A percentile compares a stretch with the other conserved stretches of the same genome.
Conservation (phyloP, 1,140 invertebrate genomes). For the Anastatus disparis region DNA sequence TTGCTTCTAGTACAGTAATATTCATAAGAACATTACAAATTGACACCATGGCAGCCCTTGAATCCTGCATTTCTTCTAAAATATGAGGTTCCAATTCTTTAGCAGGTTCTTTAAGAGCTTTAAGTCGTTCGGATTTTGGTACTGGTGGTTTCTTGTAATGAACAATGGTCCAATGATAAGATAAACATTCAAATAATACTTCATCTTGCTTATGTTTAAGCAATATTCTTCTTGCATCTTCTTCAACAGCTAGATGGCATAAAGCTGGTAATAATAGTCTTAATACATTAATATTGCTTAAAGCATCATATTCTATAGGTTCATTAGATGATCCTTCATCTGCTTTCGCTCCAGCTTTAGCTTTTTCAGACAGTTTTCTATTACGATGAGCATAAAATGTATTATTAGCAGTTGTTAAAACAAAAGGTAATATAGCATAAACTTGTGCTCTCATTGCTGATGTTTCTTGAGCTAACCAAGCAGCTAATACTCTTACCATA, state of each 20-base stretch:
- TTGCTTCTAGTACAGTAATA: constrained; percentile 86
- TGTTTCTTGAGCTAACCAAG: constrained; percentile 92
- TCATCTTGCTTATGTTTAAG: constrained; percentile 83
- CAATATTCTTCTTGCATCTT: constrained; percentile 83
- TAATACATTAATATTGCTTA: constrained; percentile 78
- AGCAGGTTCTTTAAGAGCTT: constrained; percentile 77
- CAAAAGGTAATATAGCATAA: constrained; percentile 81
- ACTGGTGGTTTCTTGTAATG: constrained; percentile 85
- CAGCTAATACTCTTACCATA: constrained; percentile 83
- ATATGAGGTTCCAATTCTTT: constrained; percentile 78
- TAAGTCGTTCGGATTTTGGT: constrained; percentile 79
- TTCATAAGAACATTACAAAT: constrained; percentile 94
- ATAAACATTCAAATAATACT: constrained; percentile 80
- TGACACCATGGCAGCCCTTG: constrained; percentile 83
- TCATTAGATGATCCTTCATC: constrained; percentile 59
- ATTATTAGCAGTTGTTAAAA: constrained; percentile 82
- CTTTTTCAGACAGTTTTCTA: constrained; percentile 73
- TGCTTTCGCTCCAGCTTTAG: constrained; percentile 67
- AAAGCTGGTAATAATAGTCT: constrained; percentile 85
- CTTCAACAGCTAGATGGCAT: constrained; percentile 91
- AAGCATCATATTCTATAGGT: constrained; percentile 68
- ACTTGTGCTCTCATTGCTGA: constrained; percentile 87
- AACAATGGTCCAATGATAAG: constrained; percentile 87
- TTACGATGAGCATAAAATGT: constrained; percentile 79
- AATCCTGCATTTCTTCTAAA: constrained; percentile 84